Evolutionary conservation across 2,888 invertebrate species (phyloP), one percentile per base, ranked within the genome.

Genomic region (Helicoverpa assulta): DNA sequence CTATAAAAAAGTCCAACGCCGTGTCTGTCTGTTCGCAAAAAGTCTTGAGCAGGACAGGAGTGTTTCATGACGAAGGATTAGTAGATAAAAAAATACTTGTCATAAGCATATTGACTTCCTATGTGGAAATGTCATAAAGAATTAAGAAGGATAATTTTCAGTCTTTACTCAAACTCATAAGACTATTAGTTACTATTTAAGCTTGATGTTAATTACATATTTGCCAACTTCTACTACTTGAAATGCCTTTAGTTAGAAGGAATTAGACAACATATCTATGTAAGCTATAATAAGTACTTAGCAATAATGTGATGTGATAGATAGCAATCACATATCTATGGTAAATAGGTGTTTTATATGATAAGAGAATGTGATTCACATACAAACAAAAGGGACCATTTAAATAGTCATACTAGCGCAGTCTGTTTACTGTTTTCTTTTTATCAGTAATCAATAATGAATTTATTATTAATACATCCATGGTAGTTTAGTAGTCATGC

Each of bases 301-400:
- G 18, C 18, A 50, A 50, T 50, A 54, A 1, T 26, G 18, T 57
- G 21, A 56, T 14, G 16, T 65, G 37, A 54, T 47, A 47, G 7
- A 51, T 26, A 29, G 37, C 19, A 29, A 16, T 10, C 21, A 26
- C 4, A 10, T 66, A 66, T 66, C 71, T 58, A 58, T 67, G 57
- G 10, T 50, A 58, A 66, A 21, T 50, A 21, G 12, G 67, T 55
- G 43, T 66, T 50, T 54, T 51, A 50, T 51, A 33, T 59, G 55
- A 72, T 73, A 59, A 73, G 47, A 21, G 54, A 58, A 53, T 50
- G n/a, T 59, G 64, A 73, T 51, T 71, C 54, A 66, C 18, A 16
- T 54, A 51, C 10, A 40, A 33, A 50, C 40, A 55, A 66, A 51
- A 73, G 18, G 40, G 2, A n/a, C 8, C 18, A n/a, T 50, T 50